Evolutionary conservation across 2,797 vertebrate species (phyloP).

Genomic region (Malacoctenus gilli): DNA sequence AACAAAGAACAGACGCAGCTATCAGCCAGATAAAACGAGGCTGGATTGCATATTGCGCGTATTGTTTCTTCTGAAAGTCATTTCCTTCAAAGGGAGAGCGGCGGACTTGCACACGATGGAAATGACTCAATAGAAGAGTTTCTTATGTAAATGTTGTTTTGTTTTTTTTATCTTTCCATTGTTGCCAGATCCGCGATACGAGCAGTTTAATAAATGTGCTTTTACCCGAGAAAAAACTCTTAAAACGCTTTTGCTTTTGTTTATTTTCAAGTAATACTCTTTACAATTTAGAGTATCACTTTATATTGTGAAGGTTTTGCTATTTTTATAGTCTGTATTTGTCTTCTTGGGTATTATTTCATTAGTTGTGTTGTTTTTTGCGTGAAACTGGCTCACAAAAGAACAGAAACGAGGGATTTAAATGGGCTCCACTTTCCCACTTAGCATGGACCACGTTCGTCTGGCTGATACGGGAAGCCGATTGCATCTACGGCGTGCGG

Average conservation of each 20-base stretch:
- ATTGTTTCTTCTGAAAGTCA: not conserved
- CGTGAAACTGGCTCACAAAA: slow-evolving; percentile 7
- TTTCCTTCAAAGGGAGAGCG: not conserved
- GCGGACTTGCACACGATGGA: not conserved
- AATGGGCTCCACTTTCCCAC: slow-evolving; percentile 22
- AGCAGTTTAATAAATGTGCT: no score
- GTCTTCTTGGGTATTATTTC: no score
- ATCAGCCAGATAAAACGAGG: not conserved
- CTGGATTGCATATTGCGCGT: not conserved
- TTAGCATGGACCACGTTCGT: slow-evolving; percentile 3
- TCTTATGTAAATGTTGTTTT: no score
- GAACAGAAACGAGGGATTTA: slow-evolving; percentile 12
- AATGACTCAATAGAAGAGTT: not conserved
- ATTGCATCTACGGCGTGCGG: slow-evolving; percentile 18
- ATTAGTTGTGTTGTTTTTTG: no score
- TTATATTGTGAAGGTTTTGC: no score
- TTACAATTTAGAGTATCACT: no score
- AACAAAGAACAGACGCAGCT: slow-evolving; percentile 2
- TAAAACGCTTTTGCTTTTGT: no score
- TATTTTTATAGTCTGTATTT: no score
- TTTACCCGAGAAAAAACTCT: no score
- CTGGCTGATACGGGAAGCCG: slow-evolving; percentile 12
- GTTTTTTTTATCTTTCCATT: no score
- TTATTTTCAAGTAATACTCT: no score
- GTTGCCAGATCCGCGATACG: no score